Percentiles rank a stretch among this genome's conserved stretches.
Conservation (phyloP, 2,113 vertebrate species). For the Pogona vitticeps region DNA sequence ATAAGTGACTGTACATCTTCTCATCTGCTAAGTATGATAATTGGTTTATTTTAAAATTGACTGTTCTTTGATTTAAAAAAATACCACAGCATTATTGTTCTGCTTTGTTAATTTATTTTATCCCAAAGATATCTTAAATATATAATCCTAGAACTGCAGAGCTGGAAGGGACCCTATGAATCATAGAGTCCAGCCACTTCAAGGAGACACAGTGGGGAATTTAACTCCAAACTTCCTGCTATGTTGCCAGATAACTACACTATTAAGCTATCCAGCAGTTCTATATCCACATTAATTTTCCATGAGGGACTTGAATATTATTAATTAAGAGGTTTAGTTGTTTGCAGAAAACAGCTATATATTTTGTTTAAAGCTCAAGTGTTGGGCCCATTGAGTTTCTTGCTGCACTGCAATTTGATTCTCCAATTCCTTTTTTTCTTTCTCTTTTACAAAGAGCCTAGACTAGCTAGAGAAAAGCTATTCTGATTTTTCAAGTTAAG, state of each 20-base stretch:
- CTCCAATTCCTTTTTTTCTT: not conserved
- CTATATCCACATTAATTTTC: constrained; percentile 44
- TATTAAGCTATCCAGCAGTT: no score
- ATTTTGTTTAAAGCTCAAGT: constrained; percentile 46
- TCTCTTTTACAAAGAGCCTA: constrained; percentile 59
- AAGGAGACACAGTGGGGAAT: no score
- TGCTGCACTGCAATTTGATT: constrained; percentile 38
- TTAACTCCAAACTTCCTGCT: no score
- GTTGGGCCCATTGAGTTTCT: constrained; percentile 36
- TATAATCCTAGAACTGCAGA: no score
- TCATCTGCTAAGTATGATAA: not conserved
- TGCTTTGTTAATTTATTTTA: constrained; percentile 37
- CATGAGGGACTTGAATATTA: constrained; percentile 17
- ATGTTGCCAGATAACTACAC: no score
- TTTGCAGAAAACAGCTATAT: constrained; percentile 47
- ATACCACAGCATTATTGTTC: not conserved
- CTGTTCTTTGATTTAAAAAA: constrained; percentile 37
- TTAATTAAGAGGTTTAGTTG: constrained; percentile 39
- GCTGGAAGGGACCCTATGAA: no score
- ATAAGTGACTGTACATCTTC: not conserved
- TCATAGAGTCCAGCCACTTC: no score
- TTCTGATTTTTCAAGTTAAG: constrained; percentile 64
- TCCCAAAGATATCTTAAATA: constrained; percentile 8
- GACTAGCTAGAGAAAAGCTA: constrained; percentile 48
- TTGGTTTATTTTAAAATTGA: constrained; percentile 8